Evolutionary conservation across 2,888 invertebrate species (phyloP), one percentile per base, ranked within the genome.

Genomic region (Lymantria dispar): DNA sequence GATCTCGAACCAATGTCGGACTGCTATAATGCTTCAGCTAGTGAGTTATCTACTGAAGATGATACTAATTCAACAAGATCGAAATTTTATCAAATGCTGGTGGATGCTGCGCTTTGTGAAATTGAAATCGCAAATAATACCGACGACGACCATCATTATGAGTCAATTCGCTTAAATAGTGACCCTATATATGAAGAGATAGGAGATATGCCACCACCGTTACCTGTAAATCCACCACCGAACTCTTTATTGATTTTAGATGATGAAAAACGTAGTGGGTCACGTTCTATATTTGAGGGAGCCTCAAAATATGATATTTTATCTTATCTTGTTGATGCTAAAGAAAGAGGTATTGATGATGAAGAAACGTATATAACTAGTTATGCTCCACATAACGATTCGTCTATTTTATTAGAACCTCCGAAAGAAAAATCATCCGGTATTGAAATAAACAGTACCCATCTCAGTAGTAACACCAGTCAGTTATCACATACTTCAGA

Each of bases 261-360:
- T 51, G 92, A 95, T 61, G 95, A 95, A 48, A 94, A 95, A 76
- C 95, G 95, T 73, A 87, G 82, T 71, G 94, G 93, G 58, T 93
- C 93, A 44, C 92, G 93, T 60, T 95, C 95, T 44, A 95, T 95
- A 74, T 95, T 96, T 86, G 94, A 95, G 86, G 95, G 96, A 46
- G 96, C 96, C 52, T 96, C 97, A 11, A 97, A 97, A 79, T 97
- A 97, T 72, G 97, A 98, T 73, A 96, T 98, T 69, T 91, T 98
- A 46, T 97, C 96, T 54, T 98, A 97, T 75, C 91, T 98, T 59
- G 97, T 97, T 55, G 97, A 97, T 79, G 96, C 97, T 54, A 96
- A 96, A 85, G 95, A 95, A 80, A 91, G 95, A 58, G 95, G 95
- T 7, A 93, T 95, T 50, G 93, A 94, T 64, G 92, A 94, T 50